phyloP scores from a whole-genome alignment of 2,113 vertebrate species.

The Leucopternis melanops region DNA sequence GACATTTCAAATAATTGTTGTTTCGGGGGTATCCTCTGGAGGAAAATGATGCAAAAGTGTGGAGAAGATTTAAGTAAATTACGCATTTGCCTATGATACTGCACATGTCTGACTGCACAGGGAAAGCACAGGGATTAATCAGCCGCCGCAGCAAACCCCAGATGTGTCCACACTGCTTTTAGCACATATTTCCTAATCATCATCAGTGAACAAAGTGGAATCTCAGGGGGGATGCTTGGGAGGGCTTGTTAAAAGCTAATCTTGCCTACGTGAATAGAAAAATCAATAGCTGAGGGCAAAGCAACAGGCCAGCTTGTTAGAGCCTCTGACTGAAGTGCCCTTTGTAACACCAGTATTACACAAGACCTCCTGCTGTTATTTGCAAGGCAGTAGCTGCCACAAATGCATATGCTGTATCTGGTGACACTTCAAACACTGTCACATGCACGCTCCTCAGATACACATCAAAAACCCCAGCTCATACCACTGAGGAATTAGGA shows the following conservation, averaged over 20 bases:
- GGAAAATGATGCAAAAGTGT: slow-evolving; percentile 93
- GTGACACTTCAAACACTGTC: not conserved
- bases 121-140: not conserved
- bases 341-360: not conserved
- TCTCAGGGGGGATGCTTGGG: not conserved
- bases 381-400: not conserved
- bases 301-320: not conserved
- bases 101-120: accelerated
- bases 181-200: not conserved
- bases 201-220: not conserved
- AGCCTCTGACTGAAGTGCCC: not conserved
- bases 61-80: slow-evolving; percentile 99
- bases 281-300: slow-evolving; percentile 5
- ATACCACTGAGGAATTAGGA: not conserved
- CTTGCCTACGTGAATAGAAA: not conserved
- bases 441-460: not conserved
- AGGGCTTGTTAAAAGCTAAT: not conserved
- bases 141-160: not conserved
- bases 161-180: not conserved
- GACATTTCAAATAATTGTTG: slow-evolving; percentile 99
- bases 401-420: not conserved
- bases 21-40: slow-evolving; percentile 98
- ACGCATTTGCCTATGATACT: slow-evolving; percentile 48
- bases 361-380: not conserved
- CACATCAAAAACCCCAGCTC: not conserved